Evolutionary conservation across 2,797 vertebrate species (phyloP).

Genomic region (Aplochiton taeniatus): DNA sequence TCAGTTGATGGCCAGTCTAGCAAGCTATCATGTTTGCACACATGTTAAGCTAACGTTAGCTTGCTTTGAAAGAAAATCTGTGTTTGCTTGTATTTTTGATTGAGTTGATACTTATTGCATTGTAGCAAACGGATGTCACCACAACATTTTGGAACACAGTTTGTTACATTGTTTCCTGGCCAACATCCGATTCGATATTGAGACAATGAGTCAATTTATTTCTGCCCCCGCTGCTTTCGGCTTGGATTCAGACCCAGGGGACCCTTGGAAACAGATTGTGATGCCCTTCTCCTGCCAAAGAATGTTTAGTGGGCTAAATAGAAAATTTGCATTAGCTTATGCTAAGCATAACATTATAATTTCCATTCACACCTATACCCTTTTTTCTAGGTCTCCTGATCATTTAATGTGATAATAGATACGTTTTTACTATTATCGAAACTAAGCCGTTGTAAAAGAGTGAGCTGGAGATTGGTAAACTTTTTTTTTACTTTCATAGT

Average conservation of each 20-base stretch:
- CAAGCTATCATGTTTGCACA: slow-evolving; percentile 53
- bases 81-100: slow-evolving; percentile 6
- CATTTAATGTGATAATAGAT: no score
- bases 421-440: no score
- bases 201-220: slow-evolving; percentile 42
- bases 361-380: no score
- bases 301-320: background rate
- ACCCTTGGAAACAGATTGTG: background rate
- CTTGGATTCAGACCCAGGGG: slow-evolving; percentile 2
- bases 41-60: slow-evolving; percentile 52
- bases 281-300: slow-evolving; percentile 9
- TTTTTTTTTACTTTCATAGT: no score
- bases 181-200: slow-evolving; percentile 35
- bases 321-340: no score
- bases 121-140: slow-evolving; percentile 12
- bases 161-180: slow-evolving; percentile 29
- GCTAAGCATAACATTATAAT: no score
- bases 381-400: no score
- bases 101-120: background rate
- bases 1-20: slow-evolving; percentile 60
- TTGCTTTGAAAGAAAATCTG: slow-evolving; percentile 11
- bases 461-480: no score
- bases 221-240: slow-evolving; percentile 33
- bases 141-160: slow-evolving; percentile 24
- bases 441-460: no score